Base-by-base conservation (phyloP, 1,140 invertebrate genomes). In the Spodoptera frugiperda region DNA sequence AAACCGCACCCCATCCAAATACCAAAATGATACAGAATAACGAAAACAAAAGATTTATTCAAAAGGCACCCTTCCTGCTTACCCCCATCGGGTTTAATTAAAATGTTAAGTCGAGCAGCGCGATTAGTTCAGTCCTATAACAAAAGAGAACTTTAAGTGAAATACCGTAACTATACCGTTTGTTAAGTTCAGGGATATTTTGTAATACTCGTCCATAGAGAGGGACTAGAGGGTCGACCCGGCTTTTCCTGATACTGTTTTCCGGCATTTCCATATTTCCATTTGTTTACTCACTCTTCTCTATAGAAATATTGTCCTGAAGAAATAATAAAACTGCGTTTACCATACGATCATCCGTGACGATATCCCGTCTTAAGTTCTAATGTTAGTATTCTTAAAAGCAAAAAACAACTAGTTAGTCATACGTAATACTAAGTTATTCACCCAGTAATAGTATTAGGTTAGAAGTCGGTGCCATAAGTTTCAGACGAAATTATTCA, bases 41-140 rank as follows among this genome's bases (percentile, higher is more conserved):
- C 33, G 33, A 11, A 63, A 44, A 63, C 59, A 63, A 44, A 44
- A 44, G 33, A 63, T 19, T 44, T 63, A 63, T 57, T 21, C n/a
- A 10, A 15, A 53, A 8, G 6, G 57, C n/a, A 30, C 57, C 57
- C 57, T 61, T 61, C 30, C 57, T 61, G 30, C 59, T 30, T 46
- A 57, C 17, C 70, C 53, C 33, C 30, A 57, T 44, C 8, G 49
- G 53, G 19, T 25, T 73, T 73, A 73, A 73, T 73, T 73, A 73
- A 73, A 73, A 73, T 73, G 71, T 73, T 73, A 73, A 73, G 55
- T 73, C 71, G 51, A 73, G 71, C 55, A 46, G 30, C 19, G 9
- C 39, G 44, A 49, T 61, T 73, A 33, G 55, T 30, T 9, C 15
- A 44, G 49, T 30, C 17, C 46, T 14, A 63, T 70, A 54, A 54